Evolutionary conservation across 2,797 vertebrate genomes (phyloP).

Genomic region (Periparus ater): DNA sequence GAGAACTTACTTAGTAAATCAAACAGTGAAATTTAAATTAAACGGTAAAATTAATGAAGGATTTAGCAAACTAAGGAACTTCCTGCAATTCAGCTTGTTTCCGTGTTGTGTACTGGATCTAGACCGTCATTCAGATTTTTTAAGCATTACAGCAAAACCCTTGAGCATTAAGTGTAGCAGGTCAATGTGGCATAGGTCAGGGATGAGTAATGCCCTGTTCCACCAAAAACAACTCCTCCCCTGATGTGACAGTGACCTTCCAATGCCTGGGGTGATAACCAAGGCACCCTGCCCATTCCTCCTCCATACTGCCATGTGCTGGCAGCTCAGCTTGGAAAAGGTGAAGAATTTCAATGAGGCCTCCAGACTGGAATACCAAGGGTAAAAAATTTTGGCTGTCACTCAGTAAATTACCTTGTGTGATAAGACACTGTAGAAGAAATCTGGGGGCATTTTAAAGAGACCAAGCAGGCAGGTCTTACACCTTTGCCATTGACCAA

Average conservation of each 20-base stretch:
- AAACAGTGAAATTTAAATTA: neutral
- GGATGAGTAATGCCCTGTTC: neutral
- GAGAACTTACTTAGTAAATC: neutral
- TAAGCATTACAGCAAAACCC: neutral
- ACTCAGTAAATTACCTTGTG: neutral
- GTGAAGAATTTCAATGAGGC: neutral
- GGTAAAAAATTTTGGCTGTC: neutral
- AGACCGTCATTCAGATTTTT: neutral
- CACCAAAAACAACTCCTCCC: neutral
- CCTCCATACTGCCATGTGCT: neutral
- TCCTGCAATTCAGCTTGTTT: neutral
- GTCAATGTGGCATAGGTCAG: neutral
- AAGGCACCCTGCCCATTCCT: neutral
- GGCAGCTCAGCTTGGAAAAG: neutral
- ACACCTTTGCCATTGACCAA: neutral
- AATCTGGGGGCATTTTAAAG: neutral
- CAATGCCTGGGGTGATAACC: neutral
- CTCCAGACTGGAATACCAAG: neutral
- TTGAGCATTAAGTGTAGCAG: neutral
- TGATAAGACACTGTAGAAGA: neutral
- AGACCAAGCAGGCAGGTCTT: neutral
- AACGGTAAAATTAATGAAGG: neutral
- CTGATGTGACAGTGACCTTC: rapidly evolving
- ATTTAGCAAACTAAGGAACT: neutral
- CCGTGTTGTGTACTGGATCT: neutral